Evolutionary conservation across 2,797 vertebrate genomes (phyloP).

Genomic region (Scolopax bukidnonensis): DNA sequence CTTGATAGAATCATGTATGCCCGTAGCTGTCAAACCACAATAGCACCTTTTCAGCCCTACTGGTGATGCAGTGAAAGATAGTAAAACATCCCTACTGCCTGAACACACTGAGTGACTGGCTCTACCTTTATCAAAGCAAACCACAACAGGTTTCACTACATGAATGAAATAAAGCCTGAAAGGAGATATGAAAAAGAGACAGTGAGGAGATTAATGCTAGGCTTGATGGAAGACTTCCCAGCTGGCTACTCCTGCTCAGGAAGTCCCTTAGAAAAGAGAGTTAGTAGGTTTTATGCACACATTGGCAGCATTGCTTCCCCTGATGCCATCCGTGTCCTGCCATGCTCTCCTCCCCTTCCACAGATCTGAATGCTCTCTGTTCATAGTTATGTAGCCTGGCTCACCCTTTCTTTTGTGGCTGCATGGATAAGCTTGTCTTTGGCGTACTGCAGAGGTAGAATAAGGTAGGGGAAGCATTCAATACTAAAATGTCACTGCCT

Average conservation of each 20-base stretch:
- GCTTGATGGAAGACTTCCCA: slow-evolving; percentile 33
- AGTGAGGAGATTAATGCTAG: neutral
- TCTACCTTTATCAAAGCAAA: slow-evolving; percentile 62
- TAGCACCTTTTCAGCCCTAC: slow-evolving; percentile 29
- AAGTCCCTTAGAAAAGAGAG: neutral
- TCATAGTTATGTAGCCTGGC: neutral
- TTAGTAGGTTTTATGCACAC: neutral
- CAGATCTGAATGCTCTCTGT: neutral
- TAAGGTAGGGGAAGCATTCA: neutral
- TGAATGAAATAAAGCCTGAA: slow-evolving; percentile 66
- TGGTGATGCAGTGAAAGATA: neutral
- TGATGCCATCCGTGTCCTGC: neutral
- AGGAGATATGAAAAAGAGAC: slow-evolving; percentile 38
- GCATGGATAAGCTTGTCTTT: neutral
- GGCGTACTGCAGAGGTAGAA: neutral
- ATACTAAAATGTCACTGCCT: neutral
- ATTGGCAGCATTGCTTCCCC: neutral
- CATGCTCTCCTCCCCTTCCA: neutral
- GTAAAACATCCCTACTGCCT: slow-evolving; percentile 2
- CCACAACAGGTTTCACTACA: slow-evolving; percentile 67
- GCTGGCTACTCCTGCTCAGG: neutral
- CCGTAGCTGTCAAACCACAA: slow-evolving; percentile 54
- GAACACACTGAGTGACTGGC: slow-evolving; percentile 6
- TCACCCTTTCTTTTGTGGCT: neutral
- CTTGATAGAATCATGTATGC: slow-evolving; percentile 1